Percentiles rank a stretch among this genome's conserved stretches.
Conservation (phyloP, 2,797 vertebrate species). For the Periophthalmus magnuspinnatus region DNA sequence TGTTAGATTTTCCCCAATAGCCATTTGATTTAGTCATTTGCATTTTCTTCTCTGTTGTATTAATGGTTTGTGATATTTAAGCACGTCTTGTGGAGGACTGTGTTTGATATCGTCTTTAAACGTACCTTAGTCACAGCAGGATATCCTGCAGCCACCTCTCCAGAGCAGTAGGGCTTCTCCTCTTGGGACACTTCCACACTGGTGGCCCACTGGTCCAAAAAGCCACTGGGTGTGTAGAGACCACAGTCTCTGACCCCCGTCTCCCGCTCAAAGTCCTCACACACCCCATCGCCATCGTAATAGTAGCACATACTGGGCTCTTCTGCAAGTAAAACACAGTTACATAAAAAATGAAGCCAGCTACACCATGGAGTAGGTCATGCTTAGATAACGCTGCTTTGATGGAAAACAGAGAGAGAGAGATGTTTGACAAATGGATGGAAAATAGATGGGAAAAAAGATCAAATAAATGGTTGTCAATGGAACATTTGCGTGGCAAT, state of each 20-base stretch:
- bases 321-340: constrained; percentile 71
- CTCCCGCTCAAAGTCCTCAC: constrained; percentile 95
- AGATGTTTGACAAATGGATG: neutral
- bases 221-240: constrained; percentile 93
- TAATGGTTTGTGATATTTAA: no score
- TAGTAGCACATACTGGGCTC: constrained; percentile 97
- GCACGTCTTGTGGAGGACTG: neutral
- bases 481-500: neutral
- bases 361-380: neutral
- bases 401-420: neutral
- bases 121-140: constrained; percentile 92
- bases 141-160: constrained; percentile 91
- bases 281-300: constrained; percentile 94
- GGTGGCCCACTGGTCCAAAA: constrained; percentile 96
- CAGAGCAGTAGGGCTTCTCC: constrained; percentile 90
- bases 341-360: constrained; percentile 10
- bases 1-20: constrained; percentile 21
- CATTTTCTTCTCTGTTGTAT: no score
- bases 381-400: neutral
- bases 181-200: constrained; percentile 90
- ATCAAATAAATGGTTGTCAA: neutral
- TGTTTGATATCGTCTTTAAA: neutral
- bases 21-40: constrained; percentile 20
- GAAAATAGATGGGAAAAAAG: neutral
- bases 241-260: constrained; percentile 95